Evolutionary conservation across 2,888 invertebrate species (phyloP).

Genomic region (Sabatieria punctata): DNA sequence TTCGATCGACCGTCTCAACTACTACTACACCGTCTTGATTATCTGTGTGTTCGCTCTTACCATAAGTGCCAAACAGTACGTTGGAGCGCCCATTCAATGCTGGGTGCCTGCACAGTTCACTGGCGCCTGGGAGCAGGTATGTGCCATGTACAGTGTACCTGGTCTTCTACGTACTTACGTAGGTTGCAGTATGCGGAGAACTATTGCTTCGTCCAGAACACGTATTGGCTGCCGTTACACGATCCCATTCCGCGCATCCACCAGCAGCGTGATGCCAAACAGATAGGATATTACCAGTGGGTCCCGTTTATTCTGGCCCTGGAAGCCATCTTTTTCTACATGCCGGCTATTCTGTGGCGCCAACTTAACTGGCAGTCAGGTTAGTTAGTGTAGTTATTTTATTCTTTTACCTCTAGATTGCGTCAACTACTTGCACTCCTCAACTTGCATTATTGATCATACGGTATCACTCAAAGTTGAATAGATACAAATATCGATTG

Average conservation of each 20-base stretch:
- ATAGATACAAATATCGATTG: too few species aligned
- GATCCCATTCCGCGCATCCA: not conserved
- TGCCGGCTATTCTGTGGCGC: conserved; percentile 35
- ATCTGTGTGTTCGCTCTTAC: conserved; percentile 34
- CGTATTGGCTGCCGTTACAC: conserved; percentile 6
- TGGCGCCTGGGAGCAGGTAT: conserved; percentile 10
- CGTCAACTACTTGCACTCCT: too few species aligned
- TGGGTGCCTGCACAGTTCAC: conserved; percentile 17
- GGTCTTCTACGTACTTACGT: not conserved
- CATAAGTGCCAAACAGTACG: conserved; percentile 38
- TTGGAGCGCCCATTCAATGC: conserved; percentile 38
- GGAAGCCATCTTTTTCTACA: conserved; percentile 33
- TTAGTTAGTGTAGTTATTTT: not conserved
- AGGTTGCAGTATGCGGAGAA: conserved; percentile 8
- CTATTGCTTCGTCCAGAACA: conserved; percentile 11
- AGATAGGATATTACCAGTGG: conserved; percentile 20
- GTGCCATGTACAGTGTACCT: not conserved
- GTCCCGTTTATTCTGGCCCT: conserved; percentile 35
- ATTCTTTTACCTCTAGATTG: not conserved
- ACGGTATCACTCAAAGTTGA: too few species aligned
- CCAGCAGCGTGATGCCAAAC: conserved; percentile 1
- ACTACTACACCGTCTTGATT: conserved; percentile 35
- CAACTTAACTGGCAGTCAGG: conserved; percentile 22
- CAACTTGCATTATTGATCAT: too few species aligned
- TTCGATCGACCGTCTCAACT: conserved; percentile 35